Percentiles rank a stretch among this genome's conserved stretches.
These are phyloP conservation scores for Eulimnadia texana DNA, from an alignment of 1,140 invertebrate genomes.

Conservation along the genomic window DNA sequence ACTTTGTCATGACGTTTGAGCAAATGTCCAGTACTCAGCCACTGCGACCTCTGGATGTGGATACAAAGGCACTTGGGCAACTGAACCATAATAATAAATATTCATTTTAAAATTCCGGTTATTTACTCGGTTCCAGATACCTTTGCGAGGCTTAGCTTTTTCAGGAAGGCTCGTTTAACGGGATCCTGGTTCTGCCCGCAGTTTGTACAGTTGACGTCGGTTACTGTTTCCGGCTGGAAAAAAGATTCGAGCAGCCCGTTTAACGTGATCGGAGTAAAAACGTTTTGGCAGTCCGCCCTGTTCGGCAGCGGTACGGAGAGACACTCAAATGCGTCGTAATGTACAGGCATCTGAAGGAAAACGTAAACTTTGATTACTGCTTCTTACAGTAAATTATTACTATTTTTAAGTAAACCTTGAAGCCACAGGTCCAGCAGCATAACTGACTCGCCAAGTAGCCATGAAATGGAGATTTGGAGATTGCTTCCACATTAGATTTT, in stretches of 20 bases:
- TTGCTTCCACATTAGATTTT: background rate
- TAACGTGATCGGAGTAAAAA: conserved; percentile 40
- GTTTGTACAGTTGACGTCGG: conserved; percentile 63
- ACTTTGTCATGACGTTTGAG: conserved; percentile 74
- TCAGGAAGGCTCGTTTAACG: conserved; percentile 38
- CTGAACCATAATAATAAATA: conserved; percentile 31
- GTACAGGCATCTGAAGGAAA: conserved; percentile 52
- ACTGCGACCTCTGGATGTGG: conserved; percentile 72
- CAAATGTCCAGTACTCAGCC: conserved; percentile 52
- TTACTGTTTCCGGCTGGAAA: conserved; percentile 65
- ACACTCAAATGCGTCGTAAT: conserved; percentile 79
- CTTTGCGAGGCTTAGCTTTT: conserved; percentile 75
- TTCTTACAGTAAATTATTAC: conserved; percentile 6
- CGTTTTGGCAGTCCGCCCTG: conserved; percentile 29
- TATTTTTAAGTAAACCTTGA: conserved; percentile 40
- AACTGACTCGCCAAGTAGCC: conserved; percentile 73
- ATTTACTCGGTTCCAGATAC: conserved; percentile 30
- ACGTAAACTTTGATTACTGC: conserved; percentile 14
- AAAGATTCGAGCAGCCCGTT: conserved; percentile 60
- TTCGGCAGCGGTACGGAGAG: conserved; percentile 56
- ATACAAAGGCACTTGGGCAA: conserved; percentile 65
- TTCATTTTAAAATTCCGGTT: conserved; percentile 8
- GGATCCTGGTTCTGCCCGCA: conserved; percentile 39
- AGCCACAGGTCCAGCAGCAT: conserved; percentile 60
- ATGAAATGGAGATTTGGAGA: conserved; percentile 43